Base-by-base conservation (phyloP, 2,113 vertebrate genomes). In the Spermophilus dauricus region DNA sequence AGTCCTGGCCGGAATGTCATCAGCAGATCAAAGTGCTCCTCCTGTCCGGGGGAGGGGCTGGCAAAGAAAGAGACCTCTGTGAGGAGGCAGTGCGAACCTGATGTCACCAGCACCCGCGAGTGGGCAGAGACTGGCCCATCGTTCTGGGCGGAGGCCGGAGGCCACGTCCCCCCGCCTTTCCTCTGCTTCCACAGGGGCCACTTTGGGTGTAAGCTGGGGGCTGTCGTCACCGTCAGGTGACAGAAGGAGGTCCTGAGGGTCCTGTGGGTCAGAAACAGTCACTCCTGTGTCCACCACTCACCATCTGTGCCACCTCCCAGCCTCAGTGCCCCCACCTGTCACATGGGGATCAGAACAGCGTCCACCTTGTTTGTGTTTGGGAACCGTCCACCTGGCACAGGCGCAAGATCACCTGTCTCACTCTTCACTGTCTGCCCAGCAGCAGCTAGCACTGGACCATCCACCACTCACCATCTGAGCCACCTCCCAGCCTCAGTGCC, bases 11-110 rank as follows among this genome's bases (percentile, higher is more conserved):
- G 82, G 89, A 83, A 84, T 53, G 93, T 32, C 37, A 56, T 67
- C 22, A 8, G 4, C 4, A 91, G 73, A 97, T 96, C 97, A 97
- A 97, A 97, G 96, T 42, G 17, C 72, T 22, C 81, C 77, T 84
- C 85, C 83, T 53, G 45, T 86, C 67, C 30, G 95, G 86, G 12
- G 61, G 45, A 67, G 80, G 42, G 86, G 6, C 37, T 73, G 96
- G 94, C 82, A 96, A 53, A 95, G 94, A 96, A 93, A 45, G 75
- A 91, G 91, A 85, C 20, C 63, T 95, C 69, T 94, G 83, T 51
- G 48, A 1, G 8, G 45, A 45, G 45, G 45, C 8, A 45, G 45
- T 45, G 45, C 45, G 0, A 45, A 45, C 45, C 45, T 45, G 45
- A 45, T 1, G 8, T 45, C 45, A 45, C 45, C 45, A 45, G 45